Evolutionary conservation across 2,113 vertebrate species (phyloP).

Genomic region (Rhipidura dahli): DNA sequence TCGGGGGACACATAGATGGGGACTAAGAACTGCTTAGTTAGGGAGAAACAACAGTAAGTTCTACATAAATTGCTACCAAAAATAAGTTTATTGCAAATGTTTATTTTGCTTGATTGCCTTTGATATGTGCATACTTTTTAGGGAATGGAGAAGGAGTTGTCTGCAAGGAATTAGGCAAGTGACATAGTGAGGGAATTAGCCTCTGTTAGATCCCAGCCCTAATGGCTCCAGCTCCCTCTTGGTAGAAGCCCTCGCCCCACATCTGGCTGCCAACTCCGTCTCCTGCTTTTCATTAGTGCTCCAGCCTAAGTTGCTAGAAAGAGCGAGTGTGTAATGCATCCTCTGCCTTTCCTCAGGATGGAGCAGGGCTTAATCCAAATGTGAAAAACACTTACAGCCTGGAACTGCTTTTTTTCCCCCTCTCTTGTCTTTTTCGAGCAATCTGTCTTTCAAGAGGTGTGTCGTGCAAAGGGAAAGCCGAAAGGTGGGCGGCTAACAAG

Average conservation of each 20-base stretch:
- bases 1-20: background rate
- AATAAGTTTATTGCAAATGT: constrained; percentile 46
- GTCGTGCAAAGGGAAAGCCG: background rate
- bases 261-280: background rate
- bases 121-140: background rate
- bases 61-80: constrained; percentile 44
- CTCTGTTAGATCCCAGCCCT: background rate
- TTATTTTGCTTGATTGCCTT: constrained; percentile 53
- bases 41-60: constrained; percentile 23
- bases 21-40: constrained; percentile 14
- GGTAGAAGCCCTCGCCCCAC: background rate
- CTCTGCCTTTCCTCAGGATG: background rate
- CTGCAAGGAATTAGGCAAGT: constrained; percentile 20
- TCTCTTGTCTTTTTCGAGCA: background rate
- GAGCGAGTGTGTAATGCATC: background rate
- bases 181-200: background rate
- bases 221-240: background rate
- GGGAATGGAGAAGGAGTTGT: background rate
- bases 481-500: background rate
- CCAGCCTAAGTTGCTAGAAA: constrained; percentile 3
- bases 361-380: background rate
- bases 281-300: constrained; percentile 35
- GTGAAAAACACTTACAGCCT: background rate
- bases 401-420: background rate
- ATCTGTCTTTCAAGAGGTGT: background rate